Base-by-base conservation (phyloP, 2,113 vertebrate species). In the Lagenorhynchus albirostris region DNA sequence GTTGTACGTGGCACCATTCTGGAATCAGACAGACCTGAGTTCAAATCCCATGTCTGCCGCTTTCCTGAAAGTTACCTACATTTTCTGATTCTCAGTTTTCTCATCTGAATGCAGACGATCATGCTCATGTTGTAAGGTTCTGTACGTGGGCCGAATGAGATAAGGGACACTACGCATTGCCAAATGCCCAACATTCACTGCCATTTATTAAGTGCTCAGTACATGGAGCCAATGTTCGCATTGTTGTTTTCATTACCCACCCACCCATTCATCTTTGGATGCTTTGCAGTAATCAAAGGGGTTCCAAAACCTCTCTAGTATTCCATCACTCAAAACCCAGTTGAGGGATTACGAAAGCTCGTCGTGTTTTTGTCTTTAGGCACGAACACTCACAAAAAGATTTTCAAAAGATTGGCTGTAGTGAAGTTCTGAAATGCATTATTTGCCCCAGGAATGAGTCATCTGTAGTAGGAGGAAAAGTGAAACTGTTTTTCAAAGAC, bases 391-490 rank as follows among this genome's bases (percentile, higher is more conserved):
- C 53, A 95, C 65, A 95, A 95, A 87, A 67, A 86, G 82, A 62
- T 91, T 96, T 98, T 97, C 94, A 92, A 86, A 93, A 82, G 77
- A 60, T 83, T 76, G 81, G 82, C 63, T 89, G 60, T 90, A 86
- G 95, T 71, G 68, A 85, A 96, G 73, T 86, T 89, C 95, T 93
- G 85, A 65, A 95, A 84, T 44, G 81, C 89, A 88, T 89, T 95
- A 89, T 95, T 68, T 89, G 92, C 79, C 86, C 94, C 44, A 80
- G 70, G 74, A 92, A 81, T 97, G 98, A 97, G 94, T 98, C 97
- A 98, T 82, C 9, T 74, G 63, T 65, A 80, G 98, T 92, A 92
- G 98, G 97, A 97, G 97, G 98, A 83, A 97, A 97, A 96, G 91
- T 21, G 68, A 97, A 97, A 96, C 79, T 96, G 95, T 95, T 97